phyloP scores from a whole-genome alignment of 2,113 vertebrate genomes.

The Garra rufa region DNA sequence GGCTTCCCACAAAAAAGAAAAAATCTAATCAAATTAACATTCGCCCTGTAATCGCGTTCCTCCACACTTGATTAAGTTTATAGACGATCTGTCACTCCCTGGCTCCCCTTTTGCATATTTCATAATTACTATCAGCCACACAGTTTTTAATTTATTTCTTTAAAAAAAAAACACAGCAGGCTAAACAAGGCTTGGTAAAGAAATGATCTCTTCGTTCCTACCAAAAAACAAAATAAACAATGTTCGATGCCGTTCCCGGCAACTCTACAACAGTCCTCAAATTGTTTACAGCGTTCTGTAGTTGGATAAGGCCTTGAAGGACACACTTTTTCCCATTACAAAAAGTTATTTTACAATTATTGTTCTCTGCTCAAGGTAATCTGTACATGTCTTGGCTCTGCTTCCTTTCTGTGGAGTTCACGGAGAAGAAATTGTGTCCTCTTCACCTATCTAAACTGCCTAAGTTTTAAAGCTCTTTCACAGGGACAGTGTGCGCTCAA shows the following conservation, averaged over 20 bases:
- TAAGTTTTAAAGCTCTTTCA: conserved; percentile 48
- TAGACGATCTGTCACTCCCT: conserved; percentile 67
- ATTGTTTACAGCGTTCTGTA: not conserved
- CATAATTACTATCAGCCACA: conserved; percentile 69
- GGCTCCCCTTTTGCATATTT: conserved; percentile 66
- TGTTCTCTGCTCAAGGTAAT: conserved; percentile 13
- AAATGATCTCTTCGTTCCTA: conserved; percentile 2
- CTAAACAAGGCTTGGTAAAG: conserved; percentile 22
- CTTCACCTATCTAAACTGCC: conserved; percentile 42
- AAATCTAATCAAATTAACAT: conserved; percentile 71
- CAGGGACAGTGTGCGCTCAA: conserved; percentile 35
- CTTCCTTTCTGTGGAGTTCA: conserved; percentile 22
- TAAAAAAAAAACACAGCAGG: not conserved
- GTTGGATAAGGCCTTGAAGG: not conserved
- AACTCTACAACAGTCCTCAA: not conserved
- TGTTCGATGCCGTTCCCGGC: not conserved
- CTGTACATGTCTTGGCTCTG: not conserved
- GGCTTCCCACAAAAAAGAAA: conserved; percentile 52
- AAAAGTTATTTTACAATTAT: conserved; percentile 4
- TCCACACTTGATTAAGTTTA: conserved; percentile 73
- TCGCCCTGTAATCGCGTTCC: conserved; percentile 66
- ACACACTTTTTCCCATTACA: not conserved
- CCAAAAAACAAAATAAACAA: not conserved
- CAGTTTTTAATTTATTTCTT: conserved; percentile 63
- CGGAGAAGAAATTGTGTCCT: conserved; percentile 44